Base-by-base conservation (phyloP, 1,140 invertebrate species). In the Monochamus saltuarius region DNA sequence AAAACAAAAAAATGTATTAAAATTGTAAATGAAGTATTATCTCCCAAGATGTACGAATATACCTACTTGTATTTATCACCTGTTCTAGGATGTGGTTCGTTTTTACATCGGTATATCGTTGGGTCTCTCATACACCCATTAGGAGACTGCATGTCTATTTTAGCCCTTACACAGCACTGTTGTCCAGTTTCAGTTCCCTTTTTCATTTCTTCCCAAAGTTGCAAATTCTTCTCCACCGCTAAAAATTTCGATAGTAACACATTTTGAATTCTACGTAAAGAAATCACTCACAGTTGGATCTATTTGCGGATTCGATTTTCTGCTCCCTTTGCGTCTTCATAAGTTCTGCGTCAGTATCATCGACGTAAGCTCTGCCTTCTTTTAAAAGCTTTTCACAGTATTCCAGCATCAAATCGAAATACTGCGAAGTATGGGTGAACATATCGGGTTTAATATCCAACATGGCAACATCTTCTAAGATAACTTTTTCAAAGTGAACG, bases 101-200 rank as follows among this genome's bases (percentile, higher is more conserved):
- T 86, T 78, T 99, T 99, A 79, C 97, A 99, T n/a, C 98, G 83
- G 76, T 99, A 99, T 67, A 99, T 97, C 7, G 97, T 98, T n/a
- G 98, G 98, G 83, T 99, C 98, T 40, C 98, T 82, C 85, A 99
- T 82, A 73, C 96, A 99, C 0, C 98, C 98, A 80, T 99, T 99
- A 17, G 87, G 80, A 0, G 95, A 97, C 61, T 89, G 84, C 93
- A 99, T 99, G 78, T 99, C 94, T 62, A 99, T 98, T 81, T 98
- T 99, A 0, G 96, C 96, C 58, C 97, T 84, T 0, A 99, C 92
- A 61, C 73, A 74, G 53, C 69, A 74, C 50, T 69, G 61, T 55
- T 73, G 73, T 0, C 73, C 73, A 16, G 64, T 64, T 58, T 76
- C 72, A 0, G 86, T 86, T 0, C 94, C 97, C 60, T 87, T 85